phyloP scores from a whole-genome alignment of 2,888 invertebrate genomes.

The Boloria euphrosyne region DNA sequence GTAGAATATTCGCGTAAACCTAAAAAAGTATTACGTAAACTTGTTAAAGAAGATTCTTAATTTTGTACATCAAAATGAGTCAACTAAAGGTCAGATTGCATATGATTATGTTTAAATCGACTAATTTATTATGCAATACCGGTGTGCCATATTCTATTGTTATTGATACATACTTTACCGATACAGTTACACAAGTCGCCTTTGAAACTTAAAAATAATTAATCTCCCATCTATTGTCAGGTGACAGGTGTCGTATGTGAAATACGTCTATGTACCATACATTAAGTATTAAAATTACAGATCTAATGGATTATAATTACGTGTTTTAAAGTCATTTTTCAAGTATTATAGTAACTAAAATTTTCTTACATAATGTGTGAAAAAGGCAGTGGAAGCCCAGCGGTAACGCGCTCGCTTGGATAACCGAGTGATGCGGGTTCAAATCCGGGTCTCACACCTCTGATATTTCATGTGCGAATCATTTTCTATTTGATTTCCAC shows the following conservation, averaged over 20 bases:
- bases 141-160: slow-evolving; percentile 15
- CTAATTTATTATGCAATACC: slow-evolving; percentile 7
- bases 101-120: neutral
- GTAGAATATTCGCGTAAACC: too few relatives aligned
- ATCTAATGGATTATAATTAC: slow-evolving; percentile 8
- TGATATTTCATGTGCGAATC: too few relatives aligned
- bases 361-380: too few relatives aligned
- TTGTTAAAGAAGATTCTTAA: neutral
- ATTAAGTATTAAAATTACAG: slow-evolving; percentile 18
- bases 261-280: slow-evolving; percentile 21
- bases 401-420: too few relatives aligned
- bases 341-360: slow-evolving; percentile 1
- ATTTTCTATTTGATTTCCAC: too few relatives aligned
- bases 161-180: slow-evolving; percentile 9
- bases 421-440: too few relatives aligned
- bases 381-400: too few relatives aligned
- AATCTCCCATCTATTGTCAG: slow-evolving; percentile 30
- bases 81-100: neutral
- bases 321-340: slow-evolving; percentile 10
- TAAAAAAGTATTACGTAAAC: too few relatives aligned
- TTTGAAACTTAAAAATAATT: slow-evolving; percentile 27
- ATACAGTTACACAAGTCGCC: slow-evolving; percentile 29
- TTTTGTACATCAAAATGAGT: neutral
- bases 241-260: slow-evolving; percentile 34
- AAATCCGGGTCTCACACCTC: too few relatives aligned